A percentile compares a stretch with the other conserved stretches of the same genome.
phyloP scores from a whole-genome alignment of 2,888 invertebrate genomes.

The Folsomia manolachei region DNA sequence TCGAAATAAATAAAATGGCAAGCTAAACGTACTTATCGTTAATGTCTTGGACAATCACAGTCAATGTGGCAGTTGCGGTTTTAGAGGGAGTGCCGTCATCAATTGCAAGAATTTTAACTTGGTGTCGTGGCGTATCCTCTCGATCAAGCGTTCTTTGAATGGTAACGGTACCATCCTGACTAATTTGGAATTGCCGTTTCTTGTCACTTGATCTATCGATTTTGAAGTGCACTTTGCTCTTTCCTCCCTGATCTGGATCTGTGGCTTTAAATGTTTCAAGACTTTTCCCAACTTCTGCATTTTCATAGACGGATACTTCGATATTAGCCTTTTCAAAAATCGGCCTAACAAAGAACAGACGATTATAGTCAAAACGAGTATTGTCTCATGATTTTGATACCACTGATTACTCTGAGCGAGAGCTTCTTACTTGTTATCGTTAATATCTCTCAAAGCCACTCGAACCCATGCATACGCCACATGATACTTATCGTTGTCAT shows the following conservation, averaged over 20 bases:
- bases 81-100: slow-evolving; percentile 91
- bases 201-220: slow-evolving; percentile 90
- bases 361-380: background rate
- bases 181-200: slow-evolving; percentile 89
- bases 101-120: slow-evolving; percentile 92
- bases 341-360: slow-evolving; percentile 60
- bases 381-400: background rate
- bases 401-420: background rate
- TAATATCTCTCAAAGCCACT: slow-evolving; percentile 77
- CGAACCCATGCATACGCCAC: slow-evolving; percentile 94
- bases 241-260: slow-evolving; percentile 93
- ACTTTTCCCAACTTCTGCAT: slow-evolving; percentile 83
- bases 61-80: slow-evolving; percentile 88
- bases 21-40: slow-evolving; percentile 57
- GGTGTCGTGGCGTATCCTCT: slow-evolving; percentile 92
- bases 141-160: slow-evolving; percentile 89
- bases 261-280: slow-evolving; percentile 92
- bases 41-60: slow-evolving; percentile 91
- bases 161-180: slow-evolving; percentile 90
- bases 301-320: slow-evolving; percentile 86
- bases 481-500: slow-evolving; percentile 94
- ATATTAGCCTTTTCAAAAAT: slow-evolving; percentile 91
- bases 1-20: background rate
- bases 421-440: slow-evolving; percentile 19
- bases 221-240: slow-evolving; percentile 79